A percentile compares a stretch with the other conserved stretches of the same genome.
Evolutionary conservation across 2,888 invertebrate species (phyloP).

Genomic region (Pilophorus perplexus): DNA sequence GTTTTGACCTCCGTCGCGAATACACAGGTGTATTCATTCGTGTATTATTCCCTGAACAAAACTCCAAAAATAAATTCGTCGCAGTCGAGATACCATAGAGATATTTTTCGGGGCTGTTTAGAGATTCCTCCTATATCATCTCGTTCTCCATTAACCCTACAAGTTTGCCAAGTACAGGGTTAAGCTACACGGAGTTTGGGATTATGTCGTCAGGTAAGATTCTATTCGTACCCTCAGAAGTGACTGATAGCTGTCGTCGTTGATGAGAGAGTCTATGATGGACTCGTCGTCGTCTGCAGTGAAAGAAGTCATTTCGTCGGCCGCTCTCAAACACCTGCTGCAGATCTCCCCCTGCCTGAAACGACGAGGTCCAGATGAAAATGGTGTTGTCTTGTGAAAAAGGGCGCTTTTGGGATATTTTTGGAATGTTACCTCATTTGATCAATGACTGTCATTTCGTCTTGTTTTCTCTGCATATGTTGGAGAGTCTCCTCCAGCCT

Average conservation of each 20-base stretch:
- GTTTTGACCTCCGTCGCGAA: no score
- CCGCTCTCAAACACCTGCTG: conserved; percentile 65
- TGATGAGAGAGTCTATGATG: conserved; percentile 49
- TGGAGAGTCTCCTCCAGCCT: conserved; percentile 68
- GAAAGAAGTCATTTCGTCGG: conserved; percentile 60
- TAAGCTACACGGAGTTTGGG: no score
- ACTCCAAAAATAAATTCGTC: no score
- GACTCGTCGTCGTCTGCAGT: conserved; percentile 66
- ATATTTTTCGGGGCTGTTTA: no score
- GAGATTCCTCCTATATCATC: no score
- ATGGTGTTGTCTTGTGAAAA: not conserved
- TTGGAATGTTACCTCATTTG: conserved; percentile 85
- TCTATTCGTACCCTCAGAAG: conserved; percentile 43
- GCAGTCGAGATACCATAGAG: no score
- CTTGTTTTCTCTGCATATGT: conserved; percentile 66
- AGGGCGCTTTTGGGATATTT: no score
- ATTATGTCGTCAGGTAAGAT: no score
- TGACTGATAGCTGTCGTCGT: conserved; percentile 47
- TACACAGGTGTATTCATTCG: no score
- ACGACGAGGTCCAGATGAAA: not conserved
- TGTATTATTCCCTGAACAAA: no score
- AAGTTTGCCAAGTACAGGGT: no score
- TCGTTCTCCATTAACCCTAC: no score
- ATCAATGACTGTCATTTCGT: conserved; percentile 77
- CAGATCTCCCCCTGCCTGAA: conserved; percentile 77